Evolutionary conservation across 2,888 invertebrate genomes (phyloP), one percentile per base, ranked within the genome.

Genomic region (Lamellibrachia satsuma): DNA sequence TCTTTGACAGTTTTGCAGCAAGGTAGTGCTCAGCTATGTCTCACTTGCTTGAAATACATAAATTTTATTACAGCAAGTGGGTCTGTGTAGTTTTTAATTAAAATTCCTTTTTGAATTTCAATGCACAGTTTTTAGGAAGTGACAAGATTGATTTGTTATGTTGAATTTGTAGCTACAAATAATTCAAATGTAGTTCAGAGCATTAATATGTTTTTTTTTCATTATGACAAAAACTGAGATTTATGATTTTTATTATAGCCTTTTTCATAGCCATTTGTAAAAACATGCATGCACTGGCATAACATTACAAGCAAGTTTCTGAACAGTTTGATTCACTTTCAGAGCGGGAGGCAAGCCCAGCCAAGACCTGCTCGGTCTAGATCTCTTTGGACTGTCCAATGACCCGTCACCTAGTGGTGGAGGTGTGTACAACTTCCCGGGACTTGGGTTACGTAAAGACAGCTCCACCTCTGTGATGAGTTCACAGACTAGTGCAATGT

Each of bases 351-450:
- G 96, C 93, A 97, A 97, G 95, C 98, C 98, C 92, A 98, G 98
- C 96, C 98, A 98, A 96, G 98, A 98, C 97, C 97, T 98, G 95
- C 97, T 98, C 95, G 98, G 98, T 96, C 97, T 98, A 95, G 98
- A 98, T 97, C 97, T 98, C 95, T 98, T 98, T 93, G 91, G 90
- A 27, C 75, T 75, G 75, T 75, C 75, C 22, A 75, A 75, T 75
- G 75, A 75, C 22, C 75, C 75, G 22, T 75, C 75, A 22, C 75
- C 75, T 22, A 75, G 75, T 75, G 75, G 75, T 3, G 75, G 75
- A 22, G 75, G 75, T n/a, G 22, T 75, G 15, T 75, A 75, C 75
- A 75, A 75, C 75, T 75, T 75, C 75, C 75, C 75, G 75, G 75
- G 22, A 15, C 75, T 75, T 11, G 75, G 75, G 15, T 4, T 75